Evolutionary conservation across 1,140 invertebrate species (phyloP).

Genomic region (Penaeus vannamei): DNA sequence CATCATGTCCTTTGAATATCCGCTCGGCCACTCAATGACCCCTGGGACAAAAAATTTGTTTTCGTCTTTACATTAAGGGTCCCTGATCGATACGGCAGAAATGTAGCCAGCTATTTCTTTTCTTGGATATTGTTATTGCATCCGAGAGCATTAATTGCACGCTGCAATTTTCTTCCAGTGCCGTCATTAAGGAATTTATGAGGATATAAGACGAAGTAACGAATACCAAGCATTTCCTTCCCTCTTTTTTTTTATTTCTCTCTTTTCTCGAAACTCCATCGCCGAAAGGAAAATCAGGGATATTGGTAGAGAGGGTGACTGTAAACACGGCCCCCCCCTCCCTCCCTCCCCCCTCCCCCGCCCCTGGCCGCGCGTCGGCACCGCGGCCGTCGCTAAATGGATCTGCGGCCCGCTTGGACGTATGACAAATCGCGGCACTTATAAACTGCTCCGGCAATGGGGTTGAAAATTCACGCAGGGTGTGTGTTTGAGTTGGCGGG

Average conservation of each 20-base stretch:
- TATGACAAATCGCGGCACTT: slow-evolving; percentile 56
- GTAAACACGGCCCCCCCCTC: slow-evolving; percentile 44
- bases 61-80: slow-evolving; percentile 38
- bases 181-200: background rate
- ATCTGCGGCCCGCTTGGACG: slow-evolving; percentile 45
- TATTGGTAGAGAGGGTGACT: slow-evolving; percentile 39
- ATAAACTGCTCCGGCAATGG: slow-evolving; percentile 48
- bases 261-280: too few relatives aligned
- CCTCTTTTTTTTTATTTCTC: background rate
- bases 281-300: background rate
- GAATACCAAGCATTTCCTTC: slow-evolving; percentile 31
- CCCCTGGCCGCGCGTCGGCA: background rate
- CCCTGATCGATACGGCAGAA: slow-evolving; percentile 1
- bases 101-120: too few relatives aligned
- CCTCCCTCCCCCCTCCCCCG: background rate
- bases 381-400: slow-evolving; percentile 40
- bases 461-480: slow-evolving; percentile 54
- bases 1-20: slow-evolving; percentile 32
- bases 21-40: background rate
- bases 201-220: slow-evolving; percentile 20
- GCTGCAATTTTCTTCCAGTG: background rate
- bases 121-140: background rate
- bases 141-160: background rate
- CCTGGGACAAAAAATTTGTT: slow-evolving; percentile 44
- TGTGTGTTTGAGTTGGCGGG: background rate